Evolutionary conservation across 2,797 vertebrate genomes (phyloP), one percentile per base, ranked within the genome.

Genomic region (Tamandua tetradactyla): DNA sequence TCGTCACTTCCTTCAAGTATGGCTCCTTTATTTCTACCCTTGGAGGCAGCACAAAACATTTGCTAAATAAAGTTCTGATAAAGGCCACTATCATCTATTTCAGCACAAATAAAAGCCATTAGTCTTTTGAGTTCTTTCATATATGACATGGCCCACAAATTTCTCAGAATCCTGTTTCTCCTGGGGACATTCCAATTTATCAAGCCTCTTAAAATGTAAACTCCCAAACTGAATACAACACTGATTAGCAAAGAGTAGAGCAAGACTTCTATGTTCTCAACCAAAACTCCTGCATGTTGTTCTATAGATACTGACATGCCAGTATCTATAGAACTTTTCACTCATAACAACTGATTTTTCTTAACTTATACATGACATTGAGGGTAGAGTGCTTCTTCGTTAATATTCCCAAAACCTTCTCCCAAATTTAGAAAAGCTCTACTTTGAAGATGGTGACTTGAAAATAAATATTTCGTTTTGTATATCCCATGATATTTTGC

Each of bases 261-360:
- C 23, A 12, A 0, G 74, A 20, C 22, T 5, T 32, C 30, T 37
- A 18, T 2, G 25, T 62, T 68, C 83, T 11, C 40, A 59, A 2
- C 10, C 8, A 15, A 47, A 61, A 44, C 13, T 5, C 4, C 4
- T 32, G 30, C 3, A 2, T 11, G 22, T 76, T 49, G 37, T 17
- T 14, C n/a, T 52, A 15, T 25, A 0, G 6, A 11, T 4, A 25
- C 35, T 25, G 25, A 25, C 25, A 15, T 11, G 5, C 23, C 20
- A 1, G 5, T n/a, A n/a, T n/a, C n/a, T n/a, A n/a, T n/a, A n/a
- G n/a, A n/a, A 0, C 2, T 25, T 2, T 2, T 23, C 27, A 2
- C 2, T 0, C 14, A 37, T 8, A 4, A 10, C n/a, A 5, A 7
- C n/a, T 35, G 42, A 3, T 78, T 78, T 55, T 61, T 62, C 86